These are phyloP conservation scores for Leptinotarsa lineolata DNA, from an alignment of 1,140 invertebrate genomes.

Conservation along the genomic window DNA sequence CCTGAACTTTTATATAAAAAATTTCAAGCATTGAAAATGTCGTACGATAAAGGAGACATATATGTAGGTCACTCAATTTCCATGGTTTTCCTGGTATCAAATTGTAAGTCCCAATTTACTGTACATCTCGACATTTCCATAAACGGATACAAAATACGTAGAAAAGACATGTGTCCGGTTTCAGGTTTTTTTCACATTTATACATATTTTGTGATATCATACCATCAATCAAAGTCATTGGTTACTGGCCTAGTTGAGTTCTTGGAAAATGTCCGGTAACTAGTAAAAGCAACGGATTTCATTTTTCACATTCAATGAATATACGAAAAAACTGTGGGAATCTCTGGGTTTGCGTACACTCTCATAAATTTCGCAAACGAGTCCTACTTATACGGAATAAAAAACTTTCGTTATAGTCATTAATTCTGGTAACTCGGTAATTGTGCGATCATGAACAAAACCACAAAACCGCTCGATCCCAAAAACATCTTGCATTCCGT, in stretches of 20 bases:
- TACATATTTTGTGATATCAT: no score
- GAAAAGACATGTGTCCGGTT: no score
- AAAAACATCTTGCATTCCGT: background rate
- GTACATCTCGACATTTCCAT: no score
- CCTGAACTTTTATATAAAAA: no score
- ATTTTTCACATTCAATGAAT: background rate
- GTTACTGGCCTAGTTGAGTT: background rate
- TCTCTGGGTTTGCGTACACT: background rate
- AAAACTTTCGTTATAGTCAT: background rate
- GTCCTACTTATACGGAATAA: background rate
- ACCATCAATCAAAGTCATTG: background rate
- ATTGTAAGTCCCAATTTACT: no score
- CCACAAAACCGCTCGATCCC: background rate
- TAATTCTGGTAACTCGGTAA: background rate
- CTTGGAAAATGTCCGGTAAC: background rate
- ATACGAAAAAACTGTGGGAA: background rate
- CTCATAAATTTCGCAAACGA: constrained; percentile 5
- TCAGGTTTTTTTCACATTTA: no score
- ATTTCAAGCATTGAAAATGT: no score
- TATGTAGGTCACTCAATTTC: no score
- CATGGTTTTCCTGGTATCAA: no score
- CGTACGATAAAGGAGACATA: no score
- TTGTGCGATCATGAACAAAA: background rate
- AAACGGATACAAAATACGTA: no score
- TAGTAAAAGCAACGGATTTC: background rate